Conservation (phyloP, 2,888 invertebrate species). For the Polydrusus pterygomalis region DNA sequence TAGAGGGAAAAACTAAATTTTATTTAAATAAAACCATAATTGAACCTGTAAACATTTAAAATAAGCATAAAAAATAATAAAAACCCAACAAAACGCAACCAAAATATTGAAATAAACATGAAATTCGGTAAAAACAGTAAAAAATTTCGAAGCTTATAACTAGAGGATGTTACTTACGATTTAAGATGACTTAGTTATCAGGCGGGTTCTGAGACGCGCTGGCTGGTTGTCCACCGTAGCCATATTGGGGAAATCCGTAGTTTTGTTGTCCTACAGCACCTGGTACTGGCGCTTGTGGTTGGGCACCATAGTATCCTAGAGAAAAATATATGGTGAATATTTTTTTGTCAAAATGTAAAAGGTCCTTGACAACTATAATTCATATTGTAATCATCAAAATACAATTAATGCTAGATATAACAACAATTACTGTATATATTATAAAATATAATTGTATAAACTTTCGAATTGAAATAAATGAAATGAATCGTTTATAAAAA, state of each 20-base stretch:
- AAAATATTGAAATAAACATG: constrained; percentile 4
- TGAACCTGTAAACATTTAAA: background rate
- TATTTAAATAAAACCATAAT: background rate
- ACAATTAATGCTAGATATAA: no score
- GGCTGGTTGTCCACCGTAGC: constrained; percentile 68
- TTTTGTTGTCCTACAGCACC: constrained; percentile 69
- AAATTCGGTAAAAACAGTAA: constrained; percentile 4
- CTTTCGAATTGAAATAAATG: no score
- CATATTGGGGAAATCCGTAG: constrained; percentile 72
- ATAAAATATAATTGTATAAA: no score
- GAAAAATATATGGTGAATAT: background rate
- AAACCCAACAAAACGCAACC: constrained; percentile 19
- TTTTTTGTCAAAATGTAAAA: no score
- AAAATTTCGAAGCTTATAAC: background rate
- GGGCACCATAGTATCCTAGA: constrained; percentile 69
- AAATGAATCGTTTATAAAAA: no score
- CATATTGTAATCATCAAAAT: no score
- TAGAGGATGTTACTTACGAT: constrained; percentile 19
- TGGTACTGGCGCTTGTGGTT: constrained; percentile 66
- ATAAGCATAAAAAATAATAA: constrained; percentile 5
- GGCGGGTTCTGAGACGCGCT: constrained; percentile 43
- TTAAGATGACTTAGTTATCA: constrained; percentile 32
- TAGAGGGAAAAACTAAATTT: background rate
- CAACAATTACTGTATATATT: no score
- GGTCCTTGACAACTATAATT: no score